A percentile compares a stretch with the other conserved stretches of the same genome.
Conservation (phyloP, 1,140 invertebrate genomes). For the Ruditapes philippinarum region DNA sequence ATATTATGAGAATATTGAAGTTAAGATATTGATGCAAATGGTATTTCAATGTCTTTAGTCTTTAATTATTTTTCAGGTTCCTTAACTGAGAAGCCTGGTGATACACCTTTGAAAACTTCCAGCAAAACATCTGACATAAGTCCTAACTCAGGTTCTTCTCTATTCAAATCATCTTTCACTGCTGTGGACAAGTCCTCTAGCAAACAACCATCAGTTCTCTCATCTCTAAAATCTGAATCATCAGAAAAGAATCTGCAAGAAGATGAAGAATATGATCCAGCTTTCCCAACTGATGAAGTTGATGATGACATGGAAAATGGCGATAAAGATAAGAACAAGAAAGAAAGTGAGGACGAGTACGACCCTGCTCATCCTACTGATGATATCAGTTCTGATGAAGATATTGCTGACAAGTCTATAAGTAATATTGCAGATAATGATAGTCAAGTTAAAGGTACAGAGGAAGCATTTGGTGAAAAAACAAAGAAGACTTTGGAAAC, state of each 20-base stretch:
- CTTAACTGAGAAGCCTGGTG: constrained; percentile 61
- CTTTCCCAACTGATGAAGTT: constrained; percentile 72
- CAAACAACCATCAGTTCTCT: constrained; percentile 19
- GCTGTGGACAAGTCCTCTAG: constrained; percentile 3
- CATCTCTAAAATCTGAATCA: too few relatives aligned
- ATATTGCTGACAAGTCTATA: constrained; percentile 12
- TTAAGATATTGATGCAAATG: too few relatives aligned
- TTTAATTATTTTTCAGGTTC: constrained; percentile 70
- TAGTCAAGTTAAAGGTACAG: not conserved
- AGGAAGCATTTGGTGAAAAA: not conserved
- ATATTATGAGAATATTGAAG: too few relatives aligned
- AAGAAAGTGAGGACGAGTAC: constrained; percentile 41
- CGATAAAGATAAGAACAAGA: not conserved
- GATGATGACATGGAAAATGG: constrained; percentile 36
- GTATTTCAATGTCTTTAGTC: too few relatives aligned
- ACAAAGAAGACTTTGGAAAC: too few relatives aligned
- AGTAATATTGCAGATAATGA: not conserved
- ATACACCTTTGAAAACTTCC: not conserved
- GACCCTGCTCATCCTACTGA: constrained; percentile 65
- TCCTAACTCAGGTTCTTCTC: not conserved
- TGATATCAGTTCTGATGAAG: constrained; percentile 57
- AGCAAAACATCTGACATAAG: not conserved
- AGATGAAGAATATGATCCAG: constrained; percentile 70
- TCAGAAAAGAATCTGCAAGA: too few relatives aligned
- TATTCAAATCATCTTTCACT: constrained; percentile 58